These are phyloP conservation scores for Sphecodes monilicornis DNA, from an alignment of 2,888 invertebrate species.

Conservation along the genomic window DNA sequence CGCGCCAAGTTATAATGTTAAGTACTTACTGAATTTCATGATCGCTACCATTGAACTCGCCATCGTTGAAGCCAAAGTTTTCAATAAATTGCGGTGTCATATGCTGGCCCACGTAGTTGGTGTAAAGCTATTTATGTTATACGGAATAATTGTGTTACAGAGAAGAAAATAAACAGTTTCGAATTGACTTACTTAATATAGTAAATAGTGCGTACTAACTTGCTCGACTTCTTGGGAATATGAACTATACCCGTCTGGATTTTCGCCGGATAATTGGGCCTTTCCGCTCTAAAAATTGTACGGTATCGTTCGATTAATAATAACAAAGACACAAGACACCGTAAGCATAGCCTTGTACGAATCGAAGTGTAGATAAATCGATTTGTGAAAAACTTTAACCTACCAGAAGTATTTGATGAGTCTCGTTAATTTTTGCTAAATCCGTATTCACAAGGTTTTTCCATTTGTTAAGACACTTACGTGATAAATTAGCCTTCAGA, in stretches of 20 bases:
- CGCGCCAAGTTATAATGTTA: not conserved
- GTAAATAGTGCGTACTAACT: slow-evolving; percentile 39
- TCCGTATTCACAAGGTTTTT: slow-evolving; percentile 75
- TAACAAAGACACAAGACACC: not conserved
- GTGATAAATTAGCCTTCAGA: slow-evolving; percentile 85
- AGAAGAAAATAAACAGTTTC: slow-evolving; percentile 6
- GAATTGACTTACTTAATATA: not conserved
- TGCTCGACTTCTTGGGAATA: slow-evolving; percentile 67
- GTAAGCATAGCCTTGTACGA: slow-evolving; percentile 8
- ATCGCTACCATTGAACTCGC: slow-evolving; percentile 88
- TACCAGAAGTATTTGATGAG: slow-evolving; percentile 80
- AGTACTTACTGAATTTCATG: slow-evolving; percentile 85
- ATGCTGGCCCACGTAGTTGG: slow-evolving; percentile 88
- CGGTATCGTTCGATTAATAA: not conserved
- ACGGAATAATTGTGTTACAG: slow-evolving; percentile 16
- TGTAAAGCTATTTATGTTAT: slow-evolving; percentile 65
- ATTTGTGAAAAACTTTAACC: slow-evolving; percentile 20
- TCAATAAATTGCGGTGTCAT: slow-evolving; percentile 87
- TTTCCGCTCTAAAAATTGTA: slow-evolving; percentile 68
- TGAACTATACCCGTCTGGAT: slow-evolving; percentile 74
- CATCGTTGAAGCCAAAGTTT: slow-evolving; percentile 88
- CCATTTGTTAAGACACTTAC: slow-evolving; percentile 81
- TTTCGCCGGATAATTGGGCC: slow-evolving; percentile 71
- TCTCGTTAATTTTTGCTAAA: slow-evolving; percentile 79
- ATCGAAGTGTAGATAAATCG: not conserved